These are phyloP conservation scores for Barbus barbus DNA, from an alignment of 2,113 vertebrate genomes.

Conservation along the genomic window DNA sequence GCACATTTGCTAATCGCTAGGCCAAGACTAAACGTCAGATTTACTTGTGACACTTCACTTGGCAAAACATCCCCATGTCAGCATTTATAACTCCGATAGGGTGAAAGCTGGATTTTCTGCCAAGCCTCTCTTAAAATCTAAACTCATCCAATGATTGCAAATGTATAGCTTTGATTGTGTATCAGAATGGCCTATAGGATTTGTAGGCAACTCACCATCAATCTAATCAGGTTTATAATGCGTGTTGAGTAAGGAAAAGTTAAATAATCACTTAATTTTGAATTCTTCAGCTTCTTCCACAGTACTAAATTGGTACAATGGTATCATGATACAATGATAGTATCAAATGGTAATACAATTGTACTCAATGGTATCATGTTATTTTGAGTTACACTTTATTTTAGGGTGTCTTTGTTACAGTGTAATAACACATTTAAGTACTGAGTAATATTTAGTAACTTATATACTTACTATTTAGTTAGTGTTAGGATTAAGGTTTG, in stretches of 20 bases:
- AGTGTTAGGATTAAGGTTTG: too few relatives aligned
- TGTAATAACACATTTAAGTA: too few relatives aligned
- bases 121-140: neutral
- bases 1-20: neutral
- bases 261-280: too few relatives aligned
- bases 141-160: neutral
- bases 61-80: neutral
- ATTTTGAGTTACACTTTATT: neutral
- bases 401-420: too few relatives aligned
- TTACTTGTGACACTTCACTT: slow-evolving; percentile 21
- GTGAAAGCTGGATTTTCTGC: slow-evolving; percentile 1
- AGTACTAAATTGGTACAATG: too few relatives aligned
- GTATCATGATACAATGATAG: neutral
- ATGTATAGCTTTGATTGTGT: neutral
- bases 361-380: neutral
- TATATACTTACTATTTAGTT: too few relatives aligned
- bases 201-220: neutral
- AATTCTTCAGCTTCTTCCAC: too few relatives aligned
- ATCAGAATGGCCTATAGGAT: neutral
- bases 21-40: slow-evolving; percentile 4
- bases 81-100: slow-evolving; percentile 13
- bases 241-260: neutral
- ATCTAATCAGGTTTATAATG: slow-evolving; percentile 2
- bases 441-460: too few relatives aligned
- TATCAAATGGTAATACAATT: neutral